Evolutionary conservation across 1,140 invertebrate genomes (phyloP).

Genomic region (Apis florea): DNA sequence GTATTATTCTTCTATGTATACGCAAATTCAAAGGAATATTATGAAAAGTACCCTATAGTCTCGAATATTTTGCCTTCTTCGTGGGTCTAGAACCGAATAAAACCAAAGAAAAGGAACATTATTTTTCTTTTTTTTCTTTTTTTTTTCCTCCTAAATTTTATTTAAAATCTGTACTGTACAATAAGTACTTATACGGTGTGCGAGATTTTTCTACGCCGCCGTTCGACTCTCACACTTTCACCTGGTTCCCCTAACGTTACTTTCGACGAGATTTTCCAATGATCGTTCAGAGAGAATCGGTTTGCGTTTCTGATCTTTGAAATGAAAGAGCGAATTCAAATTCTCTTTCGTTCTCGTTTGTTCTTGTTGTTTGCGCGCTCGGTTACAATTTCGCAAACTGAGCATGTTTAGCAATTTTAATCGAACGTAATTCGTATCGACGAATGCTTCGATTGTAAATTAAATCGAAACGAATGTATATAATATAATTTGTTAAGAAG

Average conservation of each 20-base stretch:
- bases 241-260: slow-evolving; percentile 9
- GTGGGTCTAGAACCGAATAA: background rate
- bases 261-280: slow-evolving; percentile 14
- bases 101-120: slow-evolving; percentile 15
- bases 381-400: slow-evolving; percentile 11
- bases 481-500: background rate
- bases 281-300: slow-evolving; percentile 13
- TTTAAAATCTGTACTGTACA: background rate
- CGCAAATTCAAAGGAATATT: slow-evolving; percentile 15
- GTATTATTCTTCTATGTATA: background rate
- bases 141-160: background rate
- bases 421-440: background rate
- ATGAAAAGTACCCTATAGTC: background rate
- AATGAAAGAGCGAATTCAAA: slow-evolving; percentile 14
- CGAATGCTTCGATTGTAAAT: background rate
- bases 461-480: background rate
- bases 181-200: slow-evolving; percentile 13
- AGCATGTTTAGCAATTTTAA: slow-evolving; percentile 43
- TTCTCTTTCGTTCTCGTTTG: too few relatives aligned
- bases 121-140: too few relatives aligned
- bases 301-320: slow-evolving; percentile 18
- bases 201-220: slow-evolving; percentile 32
- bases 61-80: background rate
- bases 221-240: slow-evolving; percentile 43
- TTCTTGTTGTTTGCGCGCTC: slow-evolving; percentile 1